Evolutionary conservation across 2,113 vertebrate genomes (phyloP).

Genomic region (Turdus rufiventris): DNA sequence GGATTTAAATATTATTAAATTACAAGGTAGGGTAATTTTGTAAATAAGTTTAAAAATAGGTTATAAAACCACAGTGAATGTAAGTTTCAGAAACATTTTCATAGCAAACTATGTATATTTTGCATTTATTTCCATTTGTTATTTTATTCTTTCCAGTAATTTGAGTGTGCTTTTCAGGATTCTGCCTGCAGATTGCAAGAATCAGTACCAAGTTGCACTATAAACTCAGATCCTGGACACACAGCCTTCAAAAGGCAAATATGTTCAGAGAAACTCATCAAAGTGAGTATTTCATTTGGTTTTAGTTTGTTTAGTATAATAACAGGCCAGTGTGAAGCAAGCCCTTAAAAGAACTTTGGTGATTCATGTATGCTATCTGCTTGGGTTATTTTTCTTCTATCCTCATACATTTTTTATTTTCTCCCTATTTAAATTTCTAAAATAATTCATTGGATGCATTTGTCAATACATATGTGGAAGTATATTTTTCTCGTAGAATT

Average conservation of each 20-base stretch:
- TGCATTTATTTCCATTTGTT: not conserved
- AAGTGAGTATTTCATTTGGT: not conserved
- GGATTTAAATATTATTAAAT: not conserved
- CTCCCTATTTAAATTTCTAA: not conserved
- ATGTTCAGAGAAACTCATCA: not conserved
- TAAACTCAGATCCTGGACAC: not conserved
- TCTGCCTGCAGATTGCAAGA: not conserved
- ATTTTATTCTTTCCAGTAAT: not conserved
- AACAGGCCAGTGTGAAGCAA: not conserved
- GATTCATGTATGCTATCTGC: not conserved
- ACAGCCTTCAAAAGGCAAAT: not conserved
- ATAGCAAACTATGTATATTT: not conserved
- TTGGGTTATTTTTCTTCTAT: not conserved
- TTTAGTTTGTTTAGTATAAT: not conserved
- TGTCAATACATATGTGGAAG: not conserved
- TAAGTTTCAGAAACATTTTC: not conserved
- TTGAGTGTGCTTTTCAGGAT: not conserved
- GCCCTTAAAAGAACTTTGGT: not conserved
- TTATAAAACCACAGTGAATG: not conserved
- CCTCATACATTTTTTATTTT: not conserved
- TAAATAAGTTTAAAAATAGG: not conserved
- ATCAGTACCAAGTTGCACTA: not conserved
- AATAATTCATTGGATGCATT: not conserved
- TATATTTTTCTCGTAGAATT: not conserved
- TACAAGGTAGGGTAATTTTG: not conserved